Conservation (phyloP, 2,797 vertebrate genomes). For the Manis javanica region DNA sequence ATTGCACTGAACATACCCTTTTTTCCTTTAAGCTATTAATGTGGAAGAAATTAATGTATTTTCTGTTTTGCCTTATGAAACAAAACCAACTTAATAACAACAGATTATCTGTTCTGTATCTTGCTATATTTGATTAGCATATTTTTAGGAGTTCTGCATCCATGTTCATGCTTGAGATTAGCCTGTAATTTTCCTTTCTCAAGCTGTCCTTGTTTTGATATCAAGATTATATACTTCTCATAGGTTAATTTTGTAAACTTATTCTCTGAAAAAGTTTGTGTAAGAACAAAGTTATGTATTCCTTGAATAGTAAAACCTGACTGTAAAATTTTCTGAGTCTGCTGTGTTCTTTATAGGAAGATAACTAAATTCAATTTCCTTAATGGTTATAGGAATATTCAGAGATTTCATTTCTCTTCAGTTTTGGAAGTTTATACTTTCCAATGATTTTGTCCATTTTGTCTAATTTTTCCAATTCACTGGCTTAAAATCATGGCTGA, state of each 20-base stretch:
- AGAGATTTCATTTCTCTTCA: background rate
- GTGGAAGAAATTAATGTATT: background rate
- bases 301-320: constrained; percentile 34
- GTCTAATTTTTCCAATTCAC: constrained; percentile 31
- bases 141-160: constrained; percentile 9
- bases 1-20: background rate
- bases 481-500: background rate
- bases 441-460: constrained; percentile 29
- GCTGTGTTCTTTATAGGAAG: background rate
- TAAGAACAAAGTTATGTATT: constrained; percentile 36
- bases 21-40: background rate
- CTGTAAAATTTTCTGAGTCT: background rate
- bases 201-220: constrained; percentile 41
- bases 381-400: constrained; percentile 32
- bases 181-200: constrained; percentile 55
- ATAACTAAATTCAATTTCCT: constrained; percentile 26
- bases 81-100: background rate
- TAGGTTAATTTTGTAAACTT: constrained; percentile 30
- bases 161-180: background rate
- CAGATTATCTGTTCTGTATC: background rate
- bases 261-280: constrained; percentile 4
- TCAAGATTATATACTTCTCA: constrained; percentile 48
- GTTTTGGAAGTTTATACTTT: background rate
- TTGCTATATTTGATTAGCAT: background rate
- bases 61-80: background rate